Evolutionary conservation across 2,888 invertebrate species (phyloP), one percentile per base, ranked within the genome.

Genomic region (Microplitis deprimator): DNA sequence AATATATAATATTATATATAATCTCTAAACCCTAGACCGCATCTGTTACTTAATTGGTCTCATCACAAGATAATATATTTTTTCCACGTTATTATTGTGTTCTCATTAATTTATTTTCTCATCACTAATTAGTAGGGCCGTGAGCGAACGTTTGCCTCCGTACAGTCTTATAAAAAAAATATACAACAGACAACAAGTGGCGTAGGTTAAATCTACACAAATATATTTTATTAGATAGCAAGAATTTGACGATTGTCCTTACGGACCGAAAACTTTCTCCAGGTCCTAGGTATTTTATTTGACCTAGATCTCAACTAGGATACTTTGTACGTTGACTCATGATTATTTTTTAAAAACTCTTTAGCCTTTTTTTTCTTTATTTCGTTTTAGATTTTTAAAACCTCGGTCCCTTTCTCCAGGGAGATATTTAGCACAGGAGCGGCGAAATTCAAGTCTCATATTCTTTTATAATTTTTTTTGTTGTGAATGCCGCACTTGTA

Each of bases 261-360:
- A n/a, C 59, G 60, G 64, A 77, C 73, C 78, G 78, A 80, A 83
- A 85, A 85, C 85, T 86, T 85, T 85, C 85, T 80, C 81, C 76
- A 77, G 80, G 81, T 82, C 82, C 81, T 81, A 80, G 80, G 77
- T 76, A 82, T 80, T 83, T 81, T 77, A 81, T 82, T 81, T 81
- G 84, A 82, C 83, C 84, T 76, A 81, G 82, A 83, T 84, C 82
- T 76, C 65, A 80, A 79, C 78, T 80, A 80, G 81, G 79, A 81
- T 81, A 81, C 78, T 78, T 78, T 60, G 77, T 78, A 71, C 77
- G 73, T 81, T 79, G 74, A 80, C 82, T 79, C 75, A 76, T 38
- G 69, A 65, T 70, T 68, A 39, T 69, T 62, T 68, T 29, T 73
- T 61, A 69, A 40, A 17, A 29, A 40, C 8, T 72, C 20, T 71